A percentile compares a stretch with the other conserved stretches of the same genome.
Conservation (phyloP, 2,797 vertebrate species). For the Enteromius viviparus region DNA sequence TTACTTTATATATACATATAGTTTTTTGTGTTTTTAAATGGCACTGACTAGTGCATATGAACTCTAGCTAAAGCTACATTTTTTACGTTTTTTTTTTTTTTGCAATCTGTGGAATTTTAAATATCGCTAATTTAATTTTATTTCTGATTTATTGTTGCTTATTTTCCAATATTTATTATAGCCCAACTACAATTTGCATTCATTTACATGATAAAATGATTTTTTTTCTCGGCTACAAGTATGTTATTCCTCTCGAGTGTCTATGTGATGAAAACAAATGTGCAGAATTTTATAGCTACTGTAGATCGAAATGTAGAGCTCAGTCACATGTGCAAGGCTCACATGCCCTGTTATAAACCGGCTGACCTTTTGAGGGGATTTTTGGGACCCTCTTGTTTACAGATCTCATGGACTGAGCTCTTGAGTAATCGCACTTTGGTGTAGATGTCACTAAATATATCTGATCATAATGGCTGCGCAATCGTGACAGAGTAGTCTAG, state of each 20-base stretch:
- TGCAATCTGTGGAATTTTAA: neutral
- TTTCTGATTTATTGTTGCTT: neutral
- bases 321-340: constrained; percentile 34
- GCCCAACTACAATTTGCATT: neutral
- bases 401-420: constrained; percentile 1
- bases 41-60: neutral
- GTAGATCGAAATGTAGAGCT: neutral
- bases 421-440: constrained; percentile 38
- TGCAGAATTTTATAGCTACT: neutral
- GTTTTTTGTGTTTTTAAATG: neutral
- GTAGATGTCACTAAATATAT: constrained; percentile 33
- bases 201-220: neutral
- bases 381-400: constrained; percentile 40
- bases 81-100: neutral
- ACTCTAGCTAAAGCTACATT: neutral
- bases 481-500: constrained; percentile 5
- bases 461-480: constrained; percentile 29
- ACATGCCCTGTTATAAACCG: neutral
- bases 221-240: neutral
- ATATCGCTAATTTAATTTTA: neutral
- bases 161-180: neutral
- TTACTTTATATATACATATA: neutral
- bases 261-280: constrained; percentile 21
- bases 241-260: neutral
- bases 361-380: constrained; percentile 26